Evolutionary conservation across 2,797 vertebrate genomes (phyloP), one percentile per base, ranked within the genome.

Genomic region (Molothrus ater): DNA sequence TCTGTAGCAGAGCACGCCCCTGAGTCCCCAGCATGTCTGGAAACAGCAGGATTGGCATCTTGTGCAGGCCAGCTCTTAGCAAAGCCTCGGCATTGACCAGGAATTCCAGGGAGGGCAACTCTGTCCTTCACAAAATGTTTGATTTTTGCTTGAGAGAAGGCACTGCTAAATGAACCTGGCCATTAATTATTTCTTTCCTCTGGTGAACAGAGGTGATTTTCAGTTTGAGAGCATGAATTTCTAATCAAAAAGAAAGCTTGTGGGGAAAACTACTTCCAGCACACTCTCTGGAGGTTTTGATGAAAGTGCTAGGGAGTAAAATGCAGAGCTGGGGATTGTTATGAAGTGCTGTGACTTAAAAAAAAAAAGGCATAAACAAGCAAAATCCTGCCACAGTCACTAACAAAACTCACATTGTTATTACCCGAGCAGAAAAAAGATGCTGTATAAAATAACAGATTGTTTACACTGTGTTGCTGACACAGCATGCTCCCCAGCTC

Each of bases 401-500:
- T 86, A 70, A 88, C 63, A 81, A 93, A 92, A 78, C 0, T 1
- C 47, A 76, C 50, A 72, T 68, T 90, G 74, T 72, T 91, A 78
- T 78, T 83, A 57, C 64, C 66, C 82, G 66, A 63, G 15, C 21
- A 88, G 63, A 88, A 94, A 81, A 86, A 87, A 68, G 63, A 91
- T 75, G 48, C 34, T 73, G 73, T 47, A 92, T 64, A 82, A 92
- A 94, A 84, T 86, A 91, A 80, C 48, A 87, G 31, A 69, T 69
- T 79, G 63, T 95, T 94, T 88, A 59, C 54, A 81, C 2, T 3
- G 40, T 9, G 59, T 76, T 76, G 65, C 73, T 94, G 80, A 86
- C 51, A 68, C 34, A 92, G 76, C 9, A 0, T 50, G 66, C 79
- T 86, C 66, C 17, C 7, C 53, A 59, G 47, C 28, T 66, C n/a